Evolutionary conservation across 2,888 invertebrate species (phyloP), one percentile per base, ranked within the genome.

Genomic region (Machimus rusticus): DNA sequence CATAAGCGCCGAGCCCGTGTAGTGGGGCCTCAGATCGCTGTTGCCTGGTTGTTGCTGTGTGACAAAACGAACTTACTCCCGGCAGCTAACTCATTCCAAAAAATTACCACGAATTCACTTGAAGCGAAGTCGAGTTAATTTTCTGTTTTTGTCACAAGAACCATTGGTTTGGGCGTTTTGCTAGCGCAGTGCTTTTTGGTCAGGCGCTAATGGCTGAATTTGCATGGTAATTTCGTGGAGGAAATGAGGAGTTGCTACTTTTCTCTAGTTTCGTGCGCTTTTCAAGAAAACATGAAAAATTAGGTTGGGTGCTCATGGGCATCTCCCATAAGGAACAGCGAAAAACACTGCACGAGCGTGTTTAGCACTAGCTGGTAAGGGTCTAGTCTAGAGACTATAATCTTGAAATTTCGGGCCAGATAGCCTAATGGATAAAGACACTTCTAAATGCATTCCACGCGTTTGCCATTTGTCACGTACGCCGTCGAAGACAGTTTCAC

Each of bases 401-500:
- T 66, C 66, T 28, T 66, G 23, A 66, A 19, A 66, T 66, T 66
- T 66, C 28, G 28, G 28, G 9, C 8, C 12, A 66, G 0, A 23
- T 28, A 66, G 23, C 4, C 66, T 66, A 66, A 66, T 66, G 66
- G 66, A 28, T 66, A 28, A 19, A 66, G 66, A 66, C 66, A 66
- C 66, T 66, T 12, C 66, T 28, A 66, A 66, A 66, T 66, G 66
- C 66, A 66, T 66, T 66, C 66, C 66, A 66, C 66, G 66, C 66
- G 66, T 66, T 66, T 66, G 66, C 76, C 39, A 76, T 76, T 76
- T 76, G 76, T 34, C 76, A 81, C 81, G 55, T 81, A 34, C 81
- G 51, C 16, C 46, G 34, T 46, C 39, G 34, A 28, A 28, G 55
- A 55, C 55, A 81, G 28, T 55, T 51, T 66, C 28, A 82, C 34